phyloP scores from a whole-genome alignment of 2,797 vertebrate species.

The Xenopus petersii region DNA sequence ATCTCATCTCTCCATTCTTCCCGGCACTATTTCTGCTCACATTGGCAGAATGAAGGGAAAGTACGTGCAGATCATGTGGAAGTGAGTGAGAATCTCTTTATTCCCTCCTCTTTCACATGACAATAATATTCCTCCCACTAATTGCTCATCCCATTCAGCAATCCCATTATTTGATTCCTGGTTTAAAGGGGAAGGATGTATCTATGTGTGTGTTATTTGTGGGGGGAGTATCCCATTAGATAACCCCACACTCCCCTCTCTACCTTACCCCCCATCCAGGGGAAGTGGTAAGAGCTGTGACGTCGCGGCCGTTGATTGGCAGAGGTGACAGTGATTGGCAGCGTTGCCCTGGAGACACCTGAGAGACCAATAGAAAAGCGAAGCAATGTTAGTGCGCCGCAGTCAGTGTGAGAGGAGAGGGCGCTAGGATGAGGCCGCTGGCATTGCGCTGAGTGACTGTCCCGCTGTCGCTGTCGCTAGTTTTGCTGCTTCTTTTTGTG shows the following conservation, averaged over 20 bases:
- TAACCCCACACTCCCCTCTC: constrained; percentile 58
- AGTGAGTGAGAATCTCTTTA: constrained; percentile 72
- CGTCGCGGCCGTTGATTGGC: constrained; percentile 99
- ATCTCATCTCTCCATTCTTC: constrained; percentile 64
- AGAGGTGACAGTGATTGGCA: constrained; percentile 99
- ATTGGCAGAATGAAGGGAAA: constrained; percentile 71
- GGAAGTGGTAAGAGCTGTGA: constrained; percentile 95
- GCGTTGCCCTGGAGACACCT: constrained; percentile 95
- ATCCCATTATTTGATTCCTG: constrained; percentile 62
- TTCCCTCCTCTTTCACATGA: constrained; percentile 80
- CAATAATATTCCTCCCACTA: constrained; percentile 89
- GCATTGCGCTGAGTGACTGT: constrained; percentile 85
- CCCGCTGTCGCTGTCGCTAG: constrained; percentile 54
- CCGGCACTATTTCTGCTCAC: constrained; percentile 68
- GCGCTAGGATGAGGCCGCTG: constrained; percentile 99
- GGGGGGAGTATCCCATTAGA: constrained; percentile 73
- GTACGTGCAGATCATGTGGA: constrained; percentile 74
- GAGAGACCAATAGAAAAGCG: constrained; percentile 99
- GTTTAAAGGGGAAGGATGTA: constrained; percentile 53
- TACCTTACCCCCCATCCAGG: constrained; percentile 59
- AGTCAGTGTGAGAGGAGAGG: constrained; percentile 99
- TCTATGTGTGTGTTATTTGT: constrained; percentile 32
- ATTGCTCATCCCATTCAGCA: constrained; percentile 86
- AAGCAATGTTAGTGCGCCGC: constrained; percentile 99
- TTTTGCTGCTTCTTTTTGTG: constrained; percentile 74